Base-by-base conservation (phyloP, 1,140 invertebrate species). In the Sinella curviseta region DNA sequence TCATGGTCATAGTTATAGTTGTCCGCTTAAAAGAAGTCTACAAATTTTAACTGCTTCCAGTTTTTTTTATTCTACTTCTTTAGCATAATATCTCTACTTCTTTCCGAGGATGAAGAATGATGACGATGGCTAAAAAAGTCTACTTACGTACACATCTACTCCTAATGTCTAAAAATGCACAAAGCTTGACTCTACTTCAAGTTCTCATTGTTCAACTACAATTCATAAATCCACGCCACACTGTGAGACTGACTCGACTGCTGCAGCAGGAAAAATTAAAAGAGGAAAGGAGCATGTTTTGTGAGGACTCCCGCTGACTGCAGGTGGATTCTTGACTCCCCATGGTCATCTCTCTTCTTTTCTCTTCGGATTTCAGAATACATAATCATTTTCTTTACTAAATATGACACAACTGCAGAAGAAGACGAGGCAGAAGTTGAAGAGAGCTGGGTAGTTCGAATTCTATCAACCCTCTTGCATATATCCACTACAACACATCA, bases 281-380 rank as follows among this genome's bases (percentile, higher is more conserved):
- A 65, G 24, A 70, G 31, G 65, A 70, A 70, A 30, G 26, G 30
- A 70, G n/a, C 65, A 70, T 70, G 65, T 70, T 70, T 70, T 70
- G 26, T 48, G 65, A 70, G 65, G 65, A 70, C 65, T 70, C 65
- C 65, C 31, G 65, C 65, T 70, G 65, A 70, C 65, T 70, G 31
- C 65, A 70, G 65, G 65, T 70, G 65, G 65, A 70, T 70, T 70
- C 65, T 70, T 70, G 65, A 70, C 65, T 70, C 65, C 65, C 65
- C 65, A 70, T 70, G 65, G 65, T 70, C 65, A 70, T 70, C 65
- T 70, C 65, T 70, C 65, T 70, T 30, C 3, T n/a, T 70, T 3
- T 33, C 39, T 70, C 26, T 70, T 30, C 31, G 65, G 8, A 70
- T 31, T 70, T 70, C 65, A 70, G 65, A 70, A 70, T 70, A 17